Conservation (phyloP, 2,797 vertebrate genomes). For the Mormyrops attenuatus region DNA sequence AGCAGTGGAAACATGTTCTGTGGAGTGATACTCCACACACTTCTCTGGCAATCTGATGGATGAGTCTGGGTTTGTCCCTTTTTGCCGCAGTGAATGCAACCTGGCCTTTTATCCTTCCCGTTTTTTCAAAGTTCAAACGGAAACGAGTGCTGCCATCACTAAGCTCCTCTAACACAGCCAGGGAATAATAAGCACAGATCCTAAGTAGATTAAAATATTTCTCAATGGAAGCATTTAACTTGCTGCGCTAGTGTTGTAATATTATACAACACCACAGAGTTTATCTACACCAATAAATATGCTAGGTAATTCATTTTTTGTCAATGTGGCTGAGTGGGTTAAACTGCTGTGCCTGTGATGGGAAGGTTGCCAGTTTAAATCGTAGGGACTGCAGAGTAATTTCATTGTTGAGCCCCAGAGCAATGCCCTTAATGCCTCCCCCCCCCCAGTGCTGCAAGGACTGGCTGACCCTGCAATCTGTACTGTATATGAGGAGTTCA, state of each 20-base stretch:
- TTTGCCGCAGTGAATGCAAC: background rate
- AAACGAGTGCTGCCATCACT: background rate
- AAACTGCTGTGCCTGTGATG: background rate
- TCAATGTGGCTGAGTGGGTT: background rate
- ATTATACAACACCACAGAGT: background rate
- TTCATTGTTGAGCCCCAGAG: background rate
- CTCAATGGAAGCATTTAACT: background rate
- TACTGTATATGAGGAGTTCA: too few species aligned
- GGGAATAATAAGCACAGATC: background rate
- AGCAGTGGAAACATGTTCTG: background rate
- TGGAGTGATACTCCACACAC: background rate
- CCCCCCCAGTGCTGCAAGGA: background rate
- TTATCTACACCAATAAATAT: background rate
- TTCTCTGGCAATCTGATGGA: background rate
- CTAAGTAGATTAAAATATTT: background rate
- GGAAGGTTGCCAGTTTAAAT: background rate
- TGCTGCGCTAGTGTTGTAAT: background rate
- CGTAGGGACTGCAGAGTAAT: background rate
- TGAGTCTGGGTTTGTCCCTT: background rate
- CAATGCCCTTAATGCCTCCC: background rate
- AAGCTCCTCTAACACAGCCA: background rate
- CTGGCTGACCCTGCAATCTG: background rate
- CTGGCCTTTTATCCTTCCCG: background rate
- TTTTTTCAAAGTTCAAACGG: background rate
- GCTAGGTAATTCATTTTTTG: background rate